Evolutionary conservation across 1,140 invertebrate species (phyloP).

Genomic region (Scaptodrosophila lebanonensis): DNA sequence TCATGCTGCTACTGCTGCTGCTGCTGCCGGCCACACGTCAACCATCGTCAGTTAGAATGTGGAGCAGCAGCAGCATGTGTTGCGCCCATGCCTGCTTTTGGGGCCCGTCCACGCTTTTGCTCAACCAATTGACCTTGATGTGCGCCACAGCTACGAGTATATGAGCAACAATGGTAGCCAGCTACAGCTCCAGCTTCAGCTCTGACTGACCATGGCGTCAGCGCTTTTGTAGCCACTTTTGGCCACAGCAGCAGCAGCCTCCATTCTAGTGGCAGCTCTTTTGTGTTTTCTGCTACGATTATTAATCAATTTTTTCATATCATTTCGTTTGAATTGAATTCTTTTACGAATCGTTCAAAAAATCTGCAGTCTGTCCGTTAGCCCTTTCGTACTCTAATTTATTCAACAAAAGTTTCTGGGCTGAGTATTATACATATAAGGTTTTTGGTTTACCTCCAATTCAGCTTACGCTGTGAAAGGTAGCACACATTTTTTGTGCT

Average conservation of each 20-base stretch:
- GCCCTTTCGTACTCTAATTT: not conserved
- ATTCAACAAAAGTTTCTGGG: too few species aligned
- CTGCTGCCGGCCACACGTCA: not conserved
- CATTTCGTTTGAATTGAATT: slow-evolving; percentile 70
- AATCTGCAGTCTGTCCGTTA: slow-evolving; percentile 18
- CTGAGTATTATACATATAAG: too few species aligned
- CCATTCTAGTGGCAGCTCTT: slow-evolving; percentile 32
- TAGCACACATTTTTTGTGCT: too few species aligned
- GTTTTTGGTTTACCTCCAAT: too few species aligned
- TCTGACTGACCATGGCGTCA: slow-evolving; percentile 52
- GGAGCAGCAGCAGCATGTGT: slow-evolving; percentile 24
- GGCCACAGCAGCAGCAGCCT: slow-evolving; percentile 37
- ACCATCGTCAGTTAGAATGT: too few species aligned
- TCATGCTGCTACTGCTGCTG: not conserved
- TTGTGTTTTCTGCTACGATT: slow-evolving; percentile 74
- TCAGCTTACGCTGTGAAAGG: too few species aligned
- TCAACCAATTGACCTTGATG: slow-evolving; percentile 67
- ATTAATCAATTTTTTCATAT: slow-evolving; percentile 76
- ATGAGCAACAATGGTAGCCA: not conserved
- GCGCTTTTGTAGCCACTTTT: slow-evolving; percentile 52
- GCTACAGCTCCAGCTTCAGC: slow-evolving; percentile 6
- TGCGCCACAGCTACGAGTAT: slow-evolving; percentile 13
- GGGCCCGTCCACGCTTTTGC: slow-evolving; percentile 31
- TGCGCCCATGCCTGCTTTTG: slow-evolving; percentile 34
- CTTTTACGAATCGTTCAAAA: slow-evolving; percentile 58